These are phyloP conservation scores for Agriopis marginaria DNA, from an alignment of 2,888 invertebrate genomes.

Conservation along the genomic window DNA sequence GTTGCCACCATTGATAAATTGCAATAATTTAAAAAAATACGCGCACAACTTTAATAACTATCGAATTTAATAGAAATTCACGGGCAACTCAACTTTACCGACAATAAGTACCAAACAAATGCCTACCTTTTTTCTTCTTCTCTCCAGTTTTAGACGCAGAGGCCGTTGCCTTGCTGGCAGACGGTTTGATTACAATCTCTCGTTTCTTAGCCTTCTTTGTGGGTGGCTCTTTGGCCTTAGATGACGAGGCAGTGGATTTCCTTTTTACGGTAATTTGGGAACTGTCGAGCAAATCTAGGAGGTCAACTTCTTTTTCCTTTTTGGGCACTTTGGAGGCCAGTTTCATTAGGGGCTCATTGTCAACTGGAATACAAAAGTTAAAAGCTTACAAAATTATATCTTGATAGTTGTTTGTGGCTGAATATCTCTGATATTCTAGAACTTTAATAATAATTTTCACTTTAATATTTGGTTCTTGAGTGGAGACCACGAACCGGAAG, in stretches of 20 bases:
- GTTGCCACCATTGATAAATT: no score
- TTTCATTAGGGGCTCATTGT: slow-evolving; percentile 75
- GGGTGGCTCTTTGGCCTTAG: slow-evolving; percentile 62
- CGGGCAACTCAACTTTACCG: slow-evolving; percentile 54
- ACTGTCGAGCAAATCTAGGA: slow-evolving; percentile 69
- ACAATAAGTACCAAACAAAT: slow-evolving; percentile 32
- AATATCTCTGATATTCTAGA: no score
- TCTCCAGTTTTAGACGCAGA: slow-evolving; percentile 55
- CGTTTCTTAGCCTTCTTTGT: slow-evolving; percentile 71
- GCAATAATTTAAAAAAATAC: no score
- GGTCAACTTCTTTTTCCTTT: slow-evolving; percentile 76
- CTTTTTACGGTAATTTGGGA: slow-evolving; percentile 68
- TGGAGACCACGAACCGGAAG: no score
- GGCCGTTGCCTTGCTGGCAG: slow-evolving; percentile 61
- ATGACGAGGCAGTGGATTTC: slow-evolving; percentile 63
- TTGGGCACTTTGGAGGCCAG: slow-evolving; percentile 76
- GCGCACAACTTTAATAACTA: neutral
- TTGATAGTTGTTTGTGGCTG: no score
- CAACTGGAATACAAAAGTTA: slow-evolving; percentile 59
- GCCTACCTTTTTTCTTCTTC: slow-evolving; percentile 83
- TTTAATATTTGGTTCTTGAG: no score
- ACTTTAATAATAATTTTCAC: no score
- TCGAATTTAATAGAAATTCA: slow-evolving; percentile 44
- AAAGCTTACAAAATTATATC: no score
- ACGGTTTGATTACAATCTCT: slow-evolving; percentile 58